Percentiles rank a stretch among this genome's conserved stretches.
Conservation (phyloP, 2,888 invertebrate species). For the Macroteleia sp. region DNA sequence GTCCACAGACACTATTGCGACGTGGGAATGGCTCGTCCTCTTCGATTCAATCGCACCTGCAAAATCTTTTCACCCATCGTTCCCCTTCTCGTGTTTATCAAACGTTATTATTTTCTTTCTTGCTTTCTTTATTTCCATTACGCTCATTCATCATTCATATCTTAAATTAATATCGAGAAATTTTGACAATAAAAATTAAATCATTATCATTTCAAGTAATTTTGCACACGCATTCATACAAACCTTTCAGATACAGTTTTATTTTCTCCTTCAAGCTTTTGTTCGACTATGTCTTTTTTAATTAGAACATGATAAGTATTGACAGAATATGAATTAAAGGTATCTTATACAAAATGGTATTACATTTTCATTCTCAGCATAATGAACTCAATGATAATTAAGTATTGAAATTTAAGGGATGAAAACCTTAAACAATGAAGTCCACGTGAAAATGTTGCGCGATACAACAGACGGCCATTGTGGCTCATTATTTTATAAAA, state of each 20-base stretch:
- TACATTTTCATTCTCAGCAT: too few species aligned
- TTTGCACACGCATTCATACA: too few species aligned
- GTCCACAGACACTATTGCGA: constrained; percentile 30
- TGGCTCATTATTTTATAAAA: constrained; percentile 39
- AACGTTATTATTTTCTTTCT: constrained; percentile 8
- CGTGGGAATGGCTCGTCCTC: constrained; percentile 65
- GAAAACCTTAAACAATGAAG: constrained; percentile 45
- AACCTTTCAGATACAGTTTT: not conserved
- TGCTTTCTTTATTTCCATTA: constrained; percentile 3
- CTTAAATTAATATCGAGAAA: constrained; percentile 8
- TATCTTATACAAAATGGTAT: constrained; percentile 6
- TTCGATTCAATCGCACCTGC: constrained; percentile 60
- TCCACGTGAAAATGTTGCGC: constrained; percentile 22
- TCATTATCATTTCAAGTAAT: too few species aligned
- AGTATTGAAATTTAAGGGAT: constrained; percentile 48
- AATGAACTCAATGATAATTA: constrained; percentile 47
- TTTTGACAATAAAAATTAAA: too few species aligned
- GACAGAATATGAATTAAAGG: constrained; percentile 1
- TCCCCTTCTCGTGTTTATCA: constrained; percentile 44
- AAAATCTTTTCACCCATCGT: constrained; percentile 52
- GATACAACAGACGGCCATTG: constrained; percentile 47
- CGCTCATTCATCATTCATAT: constrained; percentile 19
- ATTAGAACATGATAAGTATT: constrained; percentile 5
- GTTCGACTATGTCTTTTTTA: constrained; percentile 7
- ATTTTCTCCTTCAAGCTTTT: not conserved